Conservation (phyloP, 2,797 vertebrate genomes). For the Hoplostethus atlanticus region DNA sequence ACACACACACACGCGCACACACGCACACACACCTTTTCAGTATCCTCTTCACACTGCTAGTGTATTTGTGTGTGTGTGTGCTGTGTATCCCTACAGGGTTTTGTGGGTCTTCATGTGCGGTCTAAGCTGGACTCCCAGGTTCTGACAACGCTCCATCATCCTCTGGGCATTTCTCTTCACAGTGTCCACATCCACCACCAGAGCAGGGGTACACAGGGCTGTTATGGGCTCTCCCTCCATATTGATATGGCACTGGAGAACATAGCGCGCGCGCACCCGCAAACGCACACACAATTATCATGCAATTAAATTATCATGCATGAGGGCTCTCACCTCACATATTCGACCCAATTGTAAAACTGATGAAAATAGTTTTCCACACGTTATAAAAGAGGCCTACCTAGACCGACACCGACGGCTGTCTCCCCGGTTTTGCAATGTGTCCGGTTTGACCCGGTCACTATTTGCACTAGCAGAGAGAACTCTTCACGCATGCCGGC, state of each 20-base stretch:
- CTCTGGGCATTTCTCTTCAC: constrained; percentile 80
- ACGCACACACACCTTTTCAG: constrained; percentile 16
- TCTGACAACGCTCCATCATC: constrained; percentile 83
- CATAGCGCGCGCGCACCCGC: constrained; percentile 10
- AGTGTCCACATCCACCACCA: constrained; percentile 83
- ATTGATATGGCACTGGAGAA: constrained; percentile 9
- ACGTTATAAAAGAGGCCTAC: neutral
- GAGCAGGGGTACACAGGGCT: constrained; percentile 82
- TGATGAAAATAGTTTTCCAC: neutral
- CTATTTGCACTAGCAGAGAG: no score
- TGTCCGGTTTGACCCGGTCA: no score
- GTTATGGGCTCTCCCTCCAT: constrained; percentile 72
- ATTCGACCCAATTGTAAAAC: neutral
- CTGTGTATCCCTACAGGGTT: constrained; percentile 80
- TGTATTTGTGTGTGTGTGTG: neutral
- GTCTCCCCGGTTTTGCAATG: neutral
- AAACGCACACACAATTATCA: neutral
- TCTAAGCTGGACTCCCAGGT: constrained; percentile 85
- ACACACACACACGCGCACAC: constrained; percentile 14
- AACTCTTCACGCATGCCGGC: no score
- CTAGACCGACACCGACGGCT: no score
- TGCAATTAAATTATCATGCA: constrained; percentile 61
- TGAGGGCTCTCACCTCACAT: constrained; percentile 32
- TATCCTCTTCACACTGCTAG: neutral
- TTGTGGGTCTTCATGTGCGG: constrained; percentile 93